phyloP scores from a whole-genome alignment of 2,113 vertebrate species.

The Pangasianodon gigas region DNA sequence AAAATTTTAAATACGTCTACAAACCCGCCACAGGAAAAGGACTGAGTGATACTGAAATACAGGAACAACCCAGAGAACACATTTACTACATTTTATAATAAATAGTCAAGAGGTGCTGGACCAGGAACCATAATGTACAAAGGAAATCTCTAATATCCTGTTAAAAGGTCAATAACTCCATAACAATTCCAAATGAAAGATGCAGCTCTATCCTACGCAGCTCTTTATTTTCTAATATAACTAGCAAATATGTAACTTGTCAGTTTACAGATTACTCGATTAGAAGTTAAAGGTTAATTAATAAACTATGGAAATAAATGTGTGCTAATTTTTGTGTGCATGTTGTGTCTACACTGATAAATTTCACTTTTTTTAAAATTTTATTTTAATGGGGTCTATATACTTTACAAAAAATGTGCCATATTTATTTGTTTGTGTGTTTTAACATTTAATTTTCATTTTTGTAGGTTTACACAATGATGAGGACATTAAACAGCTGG shows the following conservation, averaged over 20 bases:
- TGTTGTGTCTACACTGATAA: background rate
- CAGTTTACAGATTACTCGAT: background rate
- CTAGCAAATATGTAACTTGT: background rate
- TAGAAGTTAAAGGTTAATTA: background rate
- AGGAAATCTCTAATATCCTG: background rate
- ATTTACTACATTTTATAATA: background rate
- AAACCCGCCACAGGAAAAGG: background rate
- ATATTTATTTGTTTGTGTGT: background rate
- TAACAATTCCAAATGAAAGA: background rate
- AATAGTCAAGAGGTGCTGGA: background rate
- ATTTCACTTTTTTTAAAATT: background rate
- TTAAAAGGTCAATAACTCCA: background rate
- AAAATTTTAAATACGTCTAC: background rate
- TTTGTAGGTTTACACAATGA: constrained; percentile 91
- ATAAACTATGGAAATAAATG: background rate
- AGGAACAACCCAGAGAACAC: background rate
- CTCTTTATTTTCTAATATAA: background rate
- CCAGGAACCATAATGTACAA: background rate
- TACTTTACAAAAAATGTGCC: background rate
- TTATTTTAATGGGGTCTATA: background rate
- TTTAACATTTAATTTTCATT: constrained; percentile 6
- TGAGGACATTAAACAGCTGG: constrained; percentile 97
- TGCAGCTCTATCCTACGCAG: background rate
- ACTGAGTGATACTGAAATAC: background rate
- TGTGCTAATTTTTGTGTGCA: background rate